phyloP scores from a whole-genome alignment of 2,888 invertebrate genomes.

The Ophion ellenae region DNA sequence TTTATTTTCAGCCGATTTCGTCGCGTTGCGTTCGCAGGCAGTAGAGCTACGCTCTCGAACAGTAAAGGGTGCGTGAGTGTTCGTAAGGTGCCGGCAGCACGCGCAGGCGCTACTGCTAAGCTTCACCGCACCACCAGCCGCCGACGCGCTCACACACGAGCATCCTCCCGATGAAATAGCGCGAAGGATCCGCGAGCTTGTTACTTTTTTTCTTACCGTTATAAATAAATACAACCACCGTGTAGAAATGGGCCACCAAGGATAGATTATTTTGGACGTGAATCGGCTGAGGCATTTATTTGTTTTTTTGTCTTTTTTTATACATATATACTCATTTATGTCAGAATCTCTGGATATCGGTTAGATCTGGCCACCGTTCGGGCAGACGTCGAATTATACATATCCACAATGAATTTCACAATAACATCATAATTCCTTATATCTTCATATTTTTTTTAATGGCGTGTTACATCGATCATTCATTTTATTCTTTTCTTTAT shows the following conservation, averaged over 20 bases:
- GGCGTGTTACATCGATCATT: constrained; percentile 71
- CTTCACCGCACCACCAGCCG: background rate
- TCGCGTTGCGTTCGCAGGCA: too few species aligned
- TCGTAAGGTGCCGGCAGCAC: too few species aligned
- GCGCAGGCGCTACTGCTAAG: too few species aligned
- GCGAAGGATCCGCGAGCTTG: background rate
- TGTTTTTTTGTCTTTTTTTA: constrained; percentile 46
- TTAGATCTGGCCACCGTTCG: constrained; percentile 61
- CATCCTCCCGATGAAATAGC: constrained; percentile 1
- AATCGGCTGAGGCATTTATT: constrained; percentile 67
- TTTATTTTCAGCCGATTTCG: too few species aligned
- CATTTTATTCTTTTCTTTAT: constrained; percentile 44
- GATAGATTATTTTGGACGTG: constrained; percentile 55
- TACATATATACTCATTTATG: constrained; percentile 66
- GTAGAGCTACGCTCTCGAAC: background rate
- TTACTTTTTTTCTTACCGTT: background rate
- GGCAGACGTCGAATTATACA: constrained; percentile 68
- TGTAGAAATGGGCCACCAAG: background rate
- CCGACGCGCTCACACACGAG: background rate
- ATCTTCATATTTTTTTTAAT: constrained; percentile 69
- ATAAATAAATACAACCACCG: background rate
- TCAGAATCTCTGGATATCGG: constrained; percentile 67
- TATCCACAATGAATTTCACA: constrained; percentile 75
- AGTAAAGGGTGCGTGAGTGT: background rate
- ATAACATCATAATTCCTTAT: constrained; percentile 74